Evolutionary conservation across 2,113 vertebrate genomes (phyloP), one percentile per base, ranked within the genome.

Genomic region (Oreochromis spilurus): DNA sequence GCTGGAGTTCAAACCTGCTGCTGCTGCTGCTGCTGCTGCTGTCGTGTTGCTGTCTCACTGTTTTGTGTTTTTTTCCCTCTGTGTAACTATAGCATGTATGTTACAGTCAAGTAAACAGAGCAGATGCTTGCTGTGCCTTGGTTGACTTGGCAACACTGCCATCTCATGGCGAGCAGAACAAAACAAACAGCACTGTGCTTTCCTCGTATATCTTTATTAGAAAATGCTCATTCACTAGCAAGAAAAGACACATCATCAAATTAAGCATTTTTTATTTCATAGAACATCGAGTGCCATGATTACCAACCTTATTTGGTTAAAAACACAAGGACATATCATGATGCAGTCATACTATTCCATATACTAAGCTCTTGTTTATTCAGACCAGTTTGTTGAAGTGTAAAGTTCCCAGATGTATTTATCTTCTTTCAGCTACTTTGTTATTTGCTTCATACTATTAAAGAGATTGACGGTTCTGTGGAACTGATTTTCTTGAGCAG

Each of bases 61-160:
- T 52, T 52, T 50, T 50, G 10, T 1, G 0, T n/a, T 48, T 7
- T 36, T 9, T 38, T 26, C 7, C 34, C 5, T 52, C 53, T 48
- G 3, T 87, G 57, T 89, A 79, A 77, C 34, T 34, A 26, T 8
- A 77, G 72, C 78, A 89, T 84, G 79, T 17, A 89, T 92, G 84
- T 86, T 87, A 29, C 81, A 86, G 40, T 82, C 77, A 75, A 55
- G 31, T 52, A 77, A 79, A 87, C 45, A 36, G 36, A 52, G 54
- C 75, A 24, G 17, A 26, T 87, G 14, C 13, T 12, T 78, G 58
- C 40, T 53, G 17, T 48, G 78, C 80, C 75, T 79, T 82, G 60
- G 92, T 95, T 87, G 88, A 93, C 89, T 95, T 95, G 96, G 82
- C 93, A 95, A 96, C 91, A 96, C 95, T 96, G 95, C 96, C 96